Evolutionary conservation across 2,113 vertebrate species (phyloP), one percentile per base, ranked within the genome.

Genomic region (Monopterus albus): DNA sequence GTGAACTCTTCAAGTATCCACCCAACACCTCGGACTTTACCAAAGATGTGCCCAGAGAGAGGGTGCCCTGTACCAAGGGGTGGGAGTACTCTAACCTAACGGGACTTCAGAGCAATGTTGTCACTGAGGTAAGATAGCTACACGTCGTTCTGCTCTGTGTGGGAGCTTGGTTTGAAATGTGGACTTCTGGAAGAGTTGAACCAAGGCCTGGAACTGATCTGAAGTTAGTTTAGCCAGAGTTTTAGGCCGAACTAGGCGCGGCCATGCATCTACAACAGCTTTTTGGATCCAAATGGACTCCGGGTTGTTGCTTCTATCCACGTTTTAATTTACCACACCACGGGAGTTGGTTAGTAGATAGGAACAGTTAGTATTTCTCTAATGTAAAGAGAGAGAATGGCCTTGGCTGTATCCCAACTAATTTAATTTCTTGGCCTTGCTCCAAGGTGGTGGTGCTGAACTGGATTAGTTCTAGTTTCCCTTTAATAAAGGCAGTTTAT

Each of bases 81-180:
- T 96, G 95, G 95, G 87, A 90, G 47, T 95, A 88, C 87, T 6
- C 52, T 1, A 66, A 83, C 17, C 70, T 68, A 1, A 92, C 91
- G 1, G 95, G 95, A 23, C 95, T 96, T 18, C 85, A 81, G 17
- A 88, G 81, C 78, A 95, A 93, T 87, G 89, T 91, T 45, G 93
- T 95, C 50, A 95, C 94, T 0, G 94, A 96, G 95, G 95, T 96
- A 85, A 78, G 77, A 23, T 17, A n/a, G n/a, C n/a, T n/a, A n/a
- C n/a, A n/a, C n/a, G n/a, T n/a, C n/a, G n/a, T n/a, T 10, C 8
- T 59, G 26, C 10, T 28, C 2, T 61, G 18, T n/a, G n/a, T n/a
- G 15, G 1, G 6, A 5, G 33, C 28, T 15, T 23, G 20, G 13
- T 1, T 45, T 17, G n/a, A 2, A 13, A 4, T 31, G 43, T 25